These are phyloP conservation scores for Drosophila parvula DNA, from an alignment of 1,140 invertebrate genomes.

Conservation along the genomic window DNA sequence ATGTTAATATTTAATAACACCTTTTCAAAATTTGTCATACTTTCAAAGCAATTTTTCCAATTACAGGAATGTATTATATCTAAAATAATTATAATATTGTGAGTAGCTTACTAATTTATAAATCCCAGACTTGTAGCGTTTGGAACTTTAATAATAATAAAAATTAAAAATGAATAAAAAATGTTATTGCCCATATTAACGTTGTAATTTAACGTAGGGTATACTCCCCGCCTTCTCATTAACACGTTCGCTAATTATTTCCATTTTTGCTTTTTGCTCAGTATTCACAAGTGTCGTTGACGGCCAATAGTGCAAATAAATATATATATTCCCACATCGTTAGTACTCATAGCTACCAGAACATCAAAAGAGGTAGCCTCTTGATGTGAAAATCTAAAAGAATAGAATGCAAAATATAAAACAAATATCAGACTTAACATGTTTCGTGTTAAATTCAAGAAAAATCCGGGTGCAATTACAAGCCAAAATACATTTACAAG, in stretches of 20 bases:
- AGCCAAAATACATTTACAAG: slow-evolving; percentile 8
- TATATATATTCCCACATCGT: slow-evolving; percentile 3
- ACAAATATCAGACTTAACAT: not conserved
- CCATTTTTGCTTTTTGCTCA: slow-evolving; percentile 9
- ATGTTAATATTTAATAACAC: no score
- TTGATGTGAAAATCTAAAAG: not conserved
- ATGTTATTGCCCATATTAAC: not conserved
- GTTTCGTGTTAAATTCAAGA: slow-evolving; percentile 25
- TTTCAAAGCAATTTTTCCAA: no score
- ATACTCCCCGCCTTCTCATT: slow-evolving; percentile 8
- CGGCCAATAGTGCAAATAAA: slow-evolving; percentile 1
- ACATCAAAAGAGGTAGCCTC: not conserved
- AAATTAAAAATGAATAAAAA: no score
- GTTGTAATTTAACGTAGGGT: not conserved
- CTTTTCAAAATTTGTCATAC: no score
- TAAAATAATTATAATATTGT: no score
- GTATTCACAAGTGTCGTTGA: slow-evolving; percentile 24
- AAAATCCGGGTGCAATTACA: slow-evolving; percentile 6
- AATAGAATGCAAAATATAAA: not conserved
- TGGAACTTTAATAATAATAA: no score
- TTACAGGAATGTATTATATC: no score
- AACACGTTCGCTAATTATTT: slow-evolving; percentile 17
- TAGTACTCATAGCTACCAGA: not conserved
- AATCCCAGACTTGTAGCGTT: no score
- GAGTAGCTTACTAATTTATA: no score